Evolutionary conservation across 2,113 vertebrate genomes (phyloP).

Genomic region (Protomyctophum bolini): DNA sequence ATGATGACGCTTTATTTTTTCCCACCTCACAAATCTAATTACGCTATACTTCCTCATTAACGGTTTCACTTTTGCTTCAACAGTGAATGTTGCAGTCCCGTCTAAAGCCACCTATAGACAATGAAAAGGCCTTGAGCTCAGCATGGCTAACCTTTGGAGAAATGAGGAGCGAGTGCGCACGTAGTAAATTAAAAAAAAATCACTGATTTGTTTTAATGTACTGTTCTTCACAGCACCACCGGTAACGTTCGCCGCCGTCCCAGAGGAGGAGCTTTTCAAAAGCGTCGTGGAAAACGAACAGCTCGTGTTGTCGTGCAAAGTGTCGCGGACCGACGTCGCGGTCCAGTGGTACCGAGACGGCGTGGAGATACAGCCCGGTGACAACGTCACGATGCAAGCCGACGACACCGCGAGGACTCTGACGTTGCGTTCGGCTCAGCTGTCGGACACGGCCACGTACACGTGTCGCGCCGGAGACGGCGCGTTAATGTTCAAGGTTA

Average conservation of each 20-base stretch:
- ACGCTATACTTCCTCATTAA: conserved; percentile 43
- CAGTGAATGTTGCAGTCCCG: conserved; percentile 46
- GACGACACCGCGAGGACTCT: conserved; percentile 63
- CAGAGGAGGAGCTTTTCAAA: conserved; percentile 78
- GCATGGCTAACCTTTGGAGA: conserved; percentile 61
- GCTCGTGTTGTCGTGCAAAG: conserved; percentile 75
- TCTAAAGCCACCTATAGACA: conserved; percentile 33
- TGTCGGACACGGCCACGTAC: conserved; percentile 77
- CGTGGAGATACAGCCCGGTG: conserved; percentile 62
- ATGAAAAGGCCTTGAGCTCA: conserved; percentile 50
- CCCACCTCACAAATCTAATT: conserved; percentile 32
- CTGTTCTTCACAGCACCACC: conserved; percentile 67
- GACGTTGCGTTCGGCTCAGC: conserved; percentile 61
- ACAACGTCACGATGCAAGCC: conserved; percentile 56
- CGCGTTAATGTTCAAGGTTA: conserved; percentile 79
- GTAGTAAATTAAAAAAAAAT: not conserved
- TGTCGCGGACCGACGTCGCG: conserved; percentile 68
- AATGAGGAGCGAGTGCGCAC: conserved; percentile 9
- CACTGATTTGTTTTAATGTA: conserved; percentile 13
- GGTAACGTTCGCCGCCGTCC: conserved; percentile 74
- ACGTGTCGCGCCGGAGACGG: conserved; percentile 78
- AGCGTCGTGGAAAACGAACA: conserved; percentile 75
- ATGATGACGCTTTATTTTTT: conserved; percentile 34
- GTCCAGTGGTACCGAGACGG: conserved; percentile 83
- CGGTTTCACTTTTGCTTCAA: conserved; percentile 46